These are phyloP conservation scores for Xenopus borealis DNA, from an alignment of 2,113 vertebrate genomes.

Conservation along the genomic window DNA sequence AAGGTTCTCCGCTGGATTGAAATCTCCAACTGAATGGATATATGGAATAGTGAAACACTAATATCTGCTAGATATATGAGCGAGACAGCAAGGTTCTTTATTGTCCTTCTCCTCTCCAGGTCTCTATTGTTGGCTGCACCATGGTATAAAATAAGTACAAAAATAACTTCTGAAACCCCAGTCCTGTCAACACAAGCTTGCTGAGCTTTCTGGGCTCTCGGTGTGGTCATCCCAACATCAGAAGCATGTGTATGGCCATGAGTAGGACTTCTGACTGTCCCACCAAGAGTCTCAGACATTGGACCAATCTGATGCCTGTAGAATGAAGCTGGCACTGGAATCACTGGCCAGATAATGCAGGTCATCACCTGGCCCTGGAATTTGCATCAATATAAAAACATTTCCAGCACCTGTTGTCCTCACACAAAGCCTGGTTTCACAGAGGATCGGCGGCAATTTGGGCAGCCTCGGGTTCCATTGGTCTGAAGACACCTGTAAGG, in stretches of 20 bases:
- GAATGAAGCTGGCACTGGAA: constrained; percentile 58
- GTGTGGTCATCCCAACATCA: not conserved
- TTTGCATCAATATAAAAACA: constrained; percentile 58
- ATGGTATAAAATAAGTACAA: constrained; percentile 22
- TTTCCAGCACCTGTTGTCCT: constrained; percentile 53
- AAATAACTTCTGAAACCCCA: constrained; percentile 17
- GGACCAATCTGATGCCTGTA: constrained; percentile 18
- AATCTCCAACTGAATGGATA: not conserved
- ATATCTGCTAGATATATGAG: not conserved
- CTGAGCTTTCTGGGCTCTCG: not conserved
- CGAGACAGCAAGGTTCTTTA: not conserved
- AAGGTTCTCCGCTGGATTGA: not conserved
- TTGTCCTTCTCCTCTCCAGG: not conserved
- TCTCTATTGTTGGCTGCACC: not conserved
- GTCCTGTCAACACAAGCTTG: not conserved
- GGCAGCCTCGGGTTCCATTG: constrained; percentile 85
- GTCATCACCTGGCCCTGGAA: constrained; percentile 55
- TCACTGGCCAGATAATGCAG: constrained; percentile 55
- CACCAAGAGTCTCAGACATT: not conserved
- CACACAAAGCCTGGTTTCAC: constrained; percentile 96
- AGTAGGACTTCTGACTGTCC: not conserved
- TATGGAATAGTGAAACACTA: constrained; percentile 12
- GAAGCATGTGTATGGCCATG: not conserved
- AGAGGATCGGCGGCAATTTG: constrained; percentile 86
- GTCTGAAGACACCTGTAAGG: constrained; percentile 85